Conservation (phyloP, 2,113 vertebrate genomes). For the Nymphicus hollandicus region DNA sequence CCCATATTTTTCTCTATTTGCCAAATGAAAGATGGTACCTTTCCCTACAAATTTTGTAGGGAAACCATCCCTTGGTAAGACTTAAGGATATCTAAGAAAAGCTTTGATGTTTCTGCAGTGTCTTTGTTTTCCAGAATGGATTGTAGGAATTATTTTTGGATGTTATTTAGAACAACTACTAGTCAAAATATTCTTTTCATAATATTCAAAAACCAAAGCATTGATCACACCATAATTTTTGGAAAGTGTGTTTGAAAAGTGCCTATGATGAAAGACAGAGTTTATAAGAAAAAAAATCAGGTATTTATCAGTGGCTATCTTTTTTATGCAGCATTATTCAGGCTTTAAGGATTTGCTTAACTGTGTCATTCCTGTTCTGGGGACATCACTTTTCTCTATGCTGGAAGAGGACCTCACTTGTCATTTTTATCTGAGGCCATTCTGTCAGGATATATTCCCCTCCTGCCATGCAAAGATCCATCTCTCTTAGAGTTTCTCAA, state of each 20-base stretch:
- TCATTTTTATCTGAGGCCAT: conserved; percentile 33
- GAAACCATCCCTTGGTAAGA: not conserved
- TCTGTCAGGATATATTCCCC: conserved; percentile 24
- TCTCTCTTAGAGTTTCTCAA: conserved; percentile 27
- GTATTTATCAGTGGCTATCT: not conserved
- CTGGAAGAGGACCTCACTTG: conserved; percentile 8
- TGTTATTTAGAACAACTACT: not conserved
- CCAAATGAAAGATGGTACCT: not conserved
- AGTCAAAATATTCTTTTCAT: not conserved
- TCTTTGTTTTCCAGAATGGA: not conserved
- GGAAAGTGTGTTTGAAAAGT: not conserved
- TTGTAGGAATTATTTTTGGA: not conserved
- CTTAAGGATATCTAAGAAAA: not conserved
- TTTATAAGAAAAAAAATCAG: not conserved
- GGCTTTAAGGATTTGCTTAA: conserved; percentile 6
- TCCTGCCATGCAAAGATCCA: conserved; percentile 10
- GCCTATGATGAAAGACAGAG: not conserved
- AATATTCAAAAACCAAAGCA: not conserved
- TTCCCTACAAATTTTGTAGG: not conserved
- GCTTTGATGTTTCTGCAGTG: not conserved
- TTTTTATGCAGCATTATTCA: not conserved
- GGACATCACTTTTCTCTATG: not conserved
- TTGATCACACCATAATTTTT: not conserved
- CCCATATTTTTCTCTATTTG: not conserved
- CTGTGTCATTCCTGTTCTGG: not conserved